Base-by-base conservation (phyloP, 2,888 invertebrate genomes). In the Hofmannophila pseudospretella region DNA sequence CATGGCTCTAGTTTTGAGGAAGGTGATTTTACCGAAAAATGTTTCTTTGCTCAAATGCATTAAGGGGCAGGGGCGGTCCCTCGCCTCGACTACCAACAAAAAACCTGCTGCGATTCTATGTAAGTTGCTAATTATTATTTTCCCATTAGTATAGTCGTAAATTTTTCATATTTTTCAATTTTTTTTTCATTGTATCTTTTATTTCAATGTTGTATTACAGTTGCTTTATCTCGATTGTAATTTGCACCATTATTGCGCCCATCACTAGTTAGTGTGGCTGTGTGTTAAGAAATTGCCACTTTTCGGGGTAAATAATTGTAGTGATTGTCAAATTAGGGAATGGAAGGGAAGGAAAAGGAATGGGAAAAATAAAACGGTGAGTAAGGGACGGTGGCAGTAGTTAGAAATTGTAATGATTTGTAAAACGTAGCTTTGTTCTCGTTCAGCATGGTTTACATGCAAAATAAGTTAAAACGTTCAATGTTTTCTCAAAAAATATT, bases 1-100 rank as follows among this genome's bases (percentile, higher is more conserved):
- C 42, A 82, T 81, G 82, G 79, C 82, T 50, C 51, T 79, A 47
- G 72, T 79, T 42, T 51, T 82, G 47, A 72, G 74, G 49, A 82
- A 80, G 47, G 70, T 75, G 12, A 67, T 74, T 41, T 41, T 73
- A 41, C 62, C 76, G 4, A 80, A 63, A 51, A 76, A 81, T 30
- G 59, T 74, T 4, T 64, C 77, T 16, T 44, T 81, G 38, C 48
- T 81, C 2, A 80, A 79, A 73, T 78, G 72, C 38, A 62, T 81
- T 7, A 76, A 69, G 44, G 68, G 72, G 22, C 62, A 69, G 44
- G 68, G 72, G 20, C 62, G 78, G 7, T 52, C 70, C 2, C 42
- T 80, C 3, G 62, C 69, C 1, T 61, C 73, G 1, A 51, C 67
- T n/a, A 50, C 63, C 1, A 69, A 58, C 33, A 74, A 66, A 46